Evolutionary conservation across 1,140 invertebrate genomes (phyloP), one percentile per base, ranked within the genome.

Genomic region (Drosophila navojoa): DNA sequence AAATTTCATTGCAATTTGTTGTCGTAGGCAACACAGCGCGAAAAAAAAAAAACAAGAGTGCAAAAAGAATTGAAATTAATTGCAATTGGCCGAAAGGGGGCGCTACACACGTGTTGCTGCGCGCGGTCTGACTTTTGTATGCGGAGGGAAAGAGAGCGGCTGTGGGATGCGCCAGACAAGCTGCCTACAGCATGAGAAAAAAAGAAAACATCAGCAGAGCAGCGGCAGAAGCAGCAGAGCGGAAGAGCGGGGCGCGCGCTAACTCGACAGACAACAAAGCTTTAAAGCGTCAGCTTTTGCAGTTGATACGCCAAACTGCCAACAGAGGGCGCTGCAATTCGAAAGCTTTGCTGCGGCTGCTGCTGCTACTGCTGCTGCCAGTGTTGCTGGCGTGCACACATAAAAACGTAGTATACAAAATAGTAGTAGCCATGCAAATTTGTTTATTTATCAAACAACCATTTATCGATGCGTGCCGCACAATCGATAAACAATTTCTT

Each of bases 51-150:
- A 32, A 53, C 16, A 7, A 32, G 0, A 15, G 16, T 16, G 42
- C 9, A 50, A 66, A 66, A 52, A 71, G 54, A 79, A 84, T 70
- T 81, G 38, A 58, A 76, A 81, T 86, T 87, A 81, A 86, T 87
- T 71, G 75, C 45, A 84, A 76, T 58, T 60, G 55, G 25, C 32
- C 53, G 49, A 22, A 50, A 50, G 15, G n/a, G 25, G 9, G 16
- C 22, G 29, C 22, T 35, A 22, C 19, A 47, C 82, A 87, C 82
- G 82, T 87, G 82, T 82, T 81, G 64, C 71, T 32, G 53, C 72
- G n/a, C 16, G 22, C 49, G 50, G 11, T 59, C 40, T 15, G 25
- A 0, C 15, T 16, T 25, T 5, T 2, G 60, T 42, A 22, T 22
- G 29, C 15, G 35, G 47, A 22, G 16, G 16, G 25, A 50, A 7